These are phyloP conservation scores for Strigops habroptila DNA, from an alignment of 2,113 vertebrate species.

Conservation along the genomic window DNA sequence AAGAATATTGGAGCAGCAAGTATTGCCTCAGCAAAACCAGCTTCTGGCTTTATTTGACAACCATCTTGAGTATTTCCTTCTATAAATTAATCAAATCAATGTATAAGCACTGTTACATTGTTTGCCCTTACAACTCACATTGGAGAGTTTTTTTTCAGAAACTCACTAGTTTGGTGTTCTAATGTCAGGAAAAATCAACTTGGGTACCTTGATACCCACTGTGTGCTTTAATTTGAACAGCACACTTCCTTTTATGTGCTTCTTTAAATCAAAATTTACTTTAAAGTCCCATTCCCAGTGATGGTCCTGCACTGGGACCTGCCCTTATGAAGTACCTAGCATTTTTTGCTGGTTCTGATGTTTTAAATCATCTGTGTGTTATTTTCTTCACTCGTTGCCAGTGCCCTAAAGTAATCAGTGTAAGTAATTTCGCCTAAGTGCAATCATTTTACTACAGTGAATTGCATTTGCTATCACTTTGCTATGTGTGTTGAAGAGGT, in stretches of 20 bases:
- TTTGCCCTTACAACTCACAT: not conserved
- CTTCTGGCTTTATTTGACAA: not conserved
- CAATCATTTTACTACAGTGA: not conserved
- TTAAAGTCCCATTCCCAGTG: not conserved
- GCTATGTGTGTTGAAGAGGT: not conserved
- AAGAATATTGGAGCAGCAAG: not conserved
- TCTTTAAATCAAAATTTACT: not conserved
- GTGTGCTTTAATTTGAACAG: not conserved
- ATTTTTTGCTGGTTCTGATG: not conserved
- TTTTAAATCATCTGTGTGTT: not conserved
- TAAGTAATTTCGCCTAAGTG: not conserved
- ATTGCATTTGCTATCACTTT: not conserved
- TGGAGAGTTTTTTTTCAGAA: not conserved
- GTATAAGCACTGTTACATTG: not conserved
- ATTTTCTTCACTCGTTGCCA: not conserved
- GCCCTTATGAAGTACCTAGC: not conserved
- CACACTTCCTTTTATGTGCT: not conserved
- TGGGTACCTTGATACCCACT: not conserved
- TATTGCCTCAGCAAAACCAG: not conserved
- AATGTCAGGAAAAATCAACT: not conserved
- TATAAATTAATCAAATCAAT: not conserved
- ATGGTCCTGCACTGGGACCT: not conserved
- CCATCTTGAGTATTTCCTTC: not conserved
- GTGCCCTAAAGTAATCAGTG: not conserved
- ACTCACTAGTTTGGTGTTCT: not conserved